Evolutionary conservation across 2,888 invertebrate species (phyloP), one percentile per base, ranked within the genome.

Genomic region (Kuschelorhynchus macadamiae): DNA sequence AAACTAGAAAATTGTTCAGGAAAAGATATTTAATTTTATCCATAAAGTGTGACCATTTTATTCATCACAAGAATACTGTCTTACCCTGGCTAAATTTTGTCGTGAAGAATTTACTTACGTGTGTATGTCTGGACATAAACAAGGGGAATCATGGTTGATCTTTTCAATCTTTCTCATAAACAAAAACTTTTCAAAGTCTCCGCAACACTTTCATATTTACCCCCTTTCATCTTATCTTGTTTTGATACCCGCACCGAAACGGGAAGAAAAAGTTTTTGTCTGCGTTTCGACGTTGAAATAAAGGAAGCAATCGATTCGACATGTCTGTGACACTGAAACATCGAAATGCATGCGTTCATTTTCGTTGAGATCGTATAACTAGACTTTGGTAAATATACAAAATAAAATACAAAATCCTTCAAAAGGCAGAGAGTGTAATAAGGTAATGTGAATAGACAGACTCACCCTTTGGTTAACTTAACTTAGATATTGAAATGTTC

Each of bases 261-360:
- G 55, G 21, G 42, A 55, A 55, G 36, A 36, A 55, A 53, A 55
- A 21, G 2, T 41, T 55, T 55, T 30, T 39, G 39, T 39, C 41
- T 17, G 14, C 41, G 41, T 39, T 39, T 25, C 20, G 55, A 55
- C 39, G 55, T 55, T 55, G 11, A 55, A 18, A 55, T 55, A 39
- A 55, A 55, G 55, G 55, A 17, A 41, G 14, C 16, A 55, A 55
- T 55, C 55, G 55, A 55, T 55, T 55, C 55, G 55, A 55, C 55
- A 55, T 55, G 55, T 41, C 55, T 41, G 20, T 55, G 16, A 30
- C 25, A 55, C 20, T 14, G 55, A 55, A 41, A 55, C 55, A 55
- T 12, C 2, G 42, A 41, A 30, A 17, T 42, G 55, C 32, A 53
- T 53, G 41, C 53, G 41, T 41, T 21, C 4, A 18, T 12, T 21